Conservation (phyloP, 53 echinoderm and acorn worm genomes). For the Henricia sp. region DNA sequence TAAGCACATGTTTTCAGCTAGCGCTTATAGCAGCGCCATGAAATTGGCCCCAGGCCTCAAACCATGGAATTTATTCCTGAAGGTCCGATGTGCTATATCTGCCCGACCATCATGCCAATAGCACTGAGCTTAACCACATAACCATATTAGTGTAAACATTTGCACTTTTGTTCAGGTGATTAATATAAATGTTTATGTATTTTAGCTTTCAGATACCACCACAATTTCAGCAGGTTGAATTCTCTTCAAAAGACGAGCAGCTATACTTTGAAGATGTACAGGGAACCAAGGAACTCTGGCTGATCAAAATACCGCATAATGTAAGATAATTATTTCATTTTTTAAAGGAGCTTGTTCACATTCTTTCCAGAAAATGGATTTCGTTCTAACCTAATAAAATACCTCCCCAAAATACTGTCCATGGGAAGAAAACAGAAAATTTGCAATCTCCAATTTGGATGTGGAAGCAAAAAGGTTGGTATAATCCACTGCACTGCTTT, state of each 20-base stretch:
- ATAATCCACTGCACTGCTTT: too few species aligned
- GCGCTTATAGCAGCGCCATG: too few species aligned
- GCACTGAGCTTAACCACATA: background rate
- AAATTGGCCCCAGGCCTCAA: too few species aligned
- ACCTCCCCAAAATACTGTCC: too few species aligned
- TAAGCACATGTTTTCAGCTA: too few species aligned
- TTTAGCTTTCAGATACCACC: slow-evolving; percentile 49
- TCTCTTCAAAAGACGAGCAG: background rate
- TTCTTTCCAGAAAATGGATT: too few species aligned
- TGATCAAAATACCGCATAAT: slow-evolving; percentile 72
- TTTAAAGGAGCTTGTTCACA: too few species aligned
- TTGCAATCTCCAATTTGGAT: too few species aligned
- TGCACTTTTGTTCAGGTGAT: background rate
- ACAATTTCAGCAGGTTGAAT: slow-evolving; percentile 20
- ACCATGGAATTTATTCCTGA: background rate
- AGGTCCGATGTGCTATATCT: background rate
- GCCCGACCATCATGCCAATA: background rate
- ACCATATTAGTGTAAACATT: background rate
- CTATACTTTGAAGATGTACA: slow-evolving; percentile 54
- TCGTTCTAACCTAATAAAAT: too few species aligned
- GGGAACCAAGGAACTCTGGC: slow-evolving; percentile 67
- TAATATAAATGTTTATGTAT: background rate
- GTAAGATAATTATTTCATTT: slow-evolving; percentile 49
- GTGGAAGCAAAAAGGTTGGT: too few species aligned
- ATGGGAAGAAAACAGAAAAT: too few species aligned